Evolutionary conservation across 1,140 invertebrate species (phyloP), one percentile per base, ranked within the genome.

Genomic region (Carcinoscorpius rotundicauda): DNA sequence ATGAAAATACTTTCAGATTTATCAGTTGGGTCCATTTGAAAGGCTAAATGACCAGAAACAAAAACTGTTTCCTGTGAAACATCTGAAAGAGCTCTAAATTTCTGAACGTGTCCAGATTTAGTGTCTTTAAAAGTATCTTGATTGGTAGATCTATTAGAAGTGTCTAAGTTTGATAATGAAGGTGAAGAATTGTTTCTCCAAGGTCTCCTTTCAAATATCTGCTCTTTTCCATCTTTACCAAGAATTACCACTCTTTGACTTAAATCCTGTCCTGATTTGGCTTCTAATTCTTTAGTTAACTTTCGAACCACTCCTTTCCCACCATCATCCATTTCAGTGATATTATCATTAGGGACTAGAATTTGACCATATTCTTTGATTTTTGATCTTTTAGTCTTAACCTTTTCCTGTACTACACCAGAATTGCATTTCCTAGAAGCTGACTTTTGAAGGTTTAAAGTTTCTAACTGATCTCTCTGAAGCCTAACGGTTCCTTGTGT

Each of bases 241-340:
- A 55, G 6, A 48, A 51, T 63, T 59, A 51, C 51, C 10, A 61
- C 58, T 29, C 49, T 63, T 49, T 60, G 53, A n/a, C 48, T 5
- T 3, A 6, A 51, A n/a, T 50, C 59, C 3, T 58, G 67, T 62
- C 76, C 82, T 4, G 83, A 86, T 72, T 89, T 89, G 6, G 87
- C 87, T 78, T 91, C 88, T 74, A 91, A 89, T 73, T 89, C 88
- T 75, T 87, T 87, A 76, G 89, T 91, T 64, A 89, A 81, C 78
- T 86, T 88, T 80, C 85, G 85, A 29, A 92, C 89, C 69, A 85
- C 84, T 6, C 86, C 86, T 4, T 81, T 79, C 51, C 60, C 64
- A 62, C 63, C 66, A 51, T 65, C 62, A 51, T 68, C 68, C 29
- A 59, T 63, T 50, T 64, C 61, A 50, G 68, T 66, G n/a, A 58